Evolutionary conservation across 1,140 invertebrate genomes (phyloP).

Genomic region (Microvelia longipes): DNA sequence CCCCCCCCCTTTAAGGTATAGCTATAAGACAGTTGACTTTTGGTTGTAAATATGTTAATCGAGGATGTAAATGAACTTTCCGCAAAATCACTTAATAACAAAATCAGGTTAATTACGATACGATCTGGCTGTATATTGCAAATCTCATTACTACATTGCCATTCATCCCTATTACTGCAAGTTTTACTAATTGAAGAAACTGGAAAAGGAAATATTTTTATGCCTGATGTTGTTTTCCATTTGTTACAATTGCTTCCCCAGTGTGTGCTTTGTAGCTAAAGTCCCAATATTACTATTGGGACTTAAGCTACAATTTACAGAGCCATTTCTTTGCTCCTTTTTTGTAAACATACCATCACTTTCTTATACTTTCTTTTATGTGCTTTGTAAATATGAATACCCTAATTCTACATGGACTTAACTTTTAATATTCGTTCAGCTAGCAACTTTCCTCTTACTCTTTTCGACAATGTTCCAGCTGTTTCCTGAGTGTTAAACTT

Average conservation of each 20-base stretch:
- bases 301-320: too few species aligned
- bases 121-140: neutral
- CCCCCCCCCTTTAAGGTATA: too few species aligned
- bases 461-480: neutral
- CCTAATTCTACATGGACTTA: neutral
- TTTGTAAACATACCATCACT: neutral
- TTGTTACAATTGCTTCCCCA: neutral
- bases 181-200: neutral
- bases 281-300: too few species aligned
- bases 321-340: neutral
- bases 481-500: neutral
- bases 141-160: neutral
- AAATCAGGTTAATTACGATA: neutral
- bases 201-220: neutral
- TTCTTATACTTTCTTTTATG: neutral
- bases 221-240: neutral
- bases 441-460: neutral
- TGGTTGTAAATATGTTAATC: neutral
- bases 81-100: neutral
- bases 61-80: neutral
- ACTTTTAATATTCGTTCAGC: neutral
- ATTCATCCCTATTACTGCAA: neutral
- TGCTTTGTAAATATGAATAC: neutral
- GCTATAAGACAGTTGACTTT: neutral
- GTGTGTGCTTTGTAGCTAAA: neutral